A percentile compares a stretch with the other conserved stretches of the same genome.
Evolutionary conservation across 2,888 invertebrate species (phyloP).

Genomic region (Cheilosia vernalis): DNA sequence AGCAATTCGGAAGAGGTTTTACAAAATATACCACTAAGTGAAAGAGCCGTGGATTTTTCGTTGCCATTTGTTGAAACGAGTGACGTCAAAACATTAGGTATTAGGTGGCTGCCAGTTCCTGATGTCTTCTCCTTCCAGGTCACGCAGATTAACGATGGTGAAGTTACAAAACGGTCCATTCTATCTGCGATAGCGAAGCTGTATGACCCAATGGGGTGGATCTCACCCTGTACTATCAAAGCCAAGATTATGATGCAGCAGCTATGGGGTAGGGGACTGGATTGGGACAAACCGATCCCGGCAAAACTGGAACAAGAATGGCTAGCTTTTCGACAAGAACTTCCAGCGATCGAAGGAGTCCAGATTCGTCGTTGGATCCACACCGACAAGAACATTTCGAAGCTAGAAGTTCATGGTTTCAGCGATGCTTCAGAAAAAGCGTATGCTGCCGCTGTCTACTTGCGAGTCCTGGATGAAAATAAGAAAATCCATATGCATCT

Average conservation of each 20-base stretch:
- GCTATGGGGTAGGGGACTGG: too few relatives aligned
- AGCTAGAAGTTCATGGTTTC: not conserved
- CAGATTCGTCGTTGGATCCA: slow-evolving; percentile 10
- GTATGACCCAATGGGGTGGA: not conserved
- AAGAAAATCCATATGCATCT: slow-evolving; percentile 7
- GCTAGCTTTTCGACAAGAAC: not conserved
- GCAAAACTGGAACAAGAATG: not conserved
- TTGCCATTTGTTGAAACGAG: not conserved
- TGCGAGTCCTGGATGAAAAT: not conserved
- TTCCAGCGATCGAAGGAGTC: not conserved
- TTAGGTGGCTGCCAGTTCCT: not conserved
- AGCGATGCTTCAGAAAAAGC: not conserved
- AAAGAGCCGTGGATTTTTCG: not conserved
- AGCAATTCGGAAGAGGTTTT: not conserved
- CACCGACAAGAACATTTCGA: not conserved
- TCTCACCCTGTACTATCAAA: not conserved
- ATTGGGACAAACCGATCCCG: too few relatives aligned
- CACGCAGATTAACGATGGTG: not conserved
- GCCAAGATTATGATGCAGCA: not conserved
- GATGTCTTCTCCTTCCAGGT: not conserved
- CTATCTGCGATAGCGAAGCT: not conserved
- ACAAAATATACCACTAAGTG: not conserved
- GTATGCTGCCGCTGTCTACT: not conserved
- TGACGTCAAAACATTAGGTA: slow-evolving; percentile 2
- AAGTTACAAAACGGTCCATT: not conserved